Evolutionary conservation across 2,113 vertebrate genomes (phyloP).

Genomic region (Gobius niger): DNA sequence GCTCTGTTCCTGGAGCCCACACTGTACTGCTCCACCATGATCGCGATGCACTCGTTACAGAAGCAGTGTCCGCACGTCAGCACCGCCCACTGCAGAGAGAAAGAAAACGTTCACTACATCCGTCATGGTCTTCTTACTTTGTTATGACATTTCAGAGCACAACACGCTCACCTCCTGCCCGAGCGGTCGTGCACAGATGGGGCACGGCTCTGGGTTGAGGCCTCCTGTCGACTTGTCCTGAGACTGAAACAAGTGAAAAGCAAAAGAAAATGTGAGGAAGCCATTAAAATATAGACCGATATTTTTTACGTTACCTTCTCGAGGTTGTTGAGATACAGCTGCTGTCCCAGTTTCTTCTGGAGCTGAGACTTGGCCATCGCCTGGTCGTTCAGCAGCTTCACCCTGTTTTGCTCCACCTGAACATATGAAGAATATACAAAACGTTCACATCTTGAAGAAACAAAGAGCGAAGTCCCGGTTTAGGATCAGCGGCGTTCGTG

Average conservation of each 20-base stretch:
- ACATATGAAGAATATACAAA: not conserved
- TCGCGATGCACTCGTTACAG: slow-evolving; percentile 93
- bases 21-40: slow-evolving; percentile 96
- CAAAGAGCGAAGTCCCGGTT: not conserved
- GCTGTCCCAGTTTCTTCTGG: slow-evolving; percentile 96
- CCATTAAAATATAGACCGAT: no score
- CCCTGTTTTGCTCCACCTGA: slow-evolving; percentile 94
- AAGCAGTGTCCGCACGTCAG: slow-evolving; percentile 97
- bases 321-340: slow-evolving; percentile 94
- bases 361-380: slow-evolving; percentile 94
- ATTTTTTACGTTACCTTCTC: slow-evolving; percentile 83
- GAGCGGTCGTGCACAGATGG: slow-evolving; percentile 91
- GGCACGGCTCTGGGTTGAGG: slow-evolving; percentile 96
- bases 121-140: no score
- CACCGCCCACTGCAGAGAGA: slow-evolving; percentile 88
- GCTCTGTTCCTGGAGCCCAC: slow-evolving; percentile 86
- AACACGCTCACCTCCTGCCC: slow-evolving; percentile 85
- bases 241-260: slow-evolving; percentile 76
- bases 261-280: not conserved
- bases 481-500: not conserved
- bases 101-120: not conserved
- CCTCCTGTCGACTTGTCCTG: slow-evolving; percentile 93
- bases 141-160: no score
- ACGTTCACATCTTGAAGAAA: slow-evolving; percentile 22
- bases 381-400: slow-evolving; percentile 94